Conservation (phyloP, 1,140 invertebrate species). For the Apis dorsata region DNA sequence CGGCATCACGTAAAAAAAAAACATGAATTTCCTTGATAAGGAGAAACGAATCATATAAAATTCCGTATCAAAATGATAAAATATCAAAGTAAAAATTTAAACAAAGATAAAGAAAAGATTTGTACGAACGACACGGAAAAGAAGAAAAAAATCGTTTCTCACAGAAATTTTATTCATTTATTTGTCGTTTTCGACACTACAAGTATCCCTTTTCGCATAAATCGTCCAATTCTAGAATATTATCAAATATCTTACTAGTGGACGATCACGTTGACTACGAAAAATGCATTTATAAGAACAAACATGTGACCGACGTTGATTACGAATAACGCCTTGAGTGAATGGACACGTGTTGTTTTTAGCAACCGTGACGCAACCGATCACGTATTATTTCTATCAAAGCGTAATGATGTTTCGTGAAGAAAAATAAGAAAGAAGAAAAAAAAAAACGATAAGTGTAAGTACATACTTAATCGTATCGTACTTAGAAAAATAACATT, state of each 20-base stretch:
- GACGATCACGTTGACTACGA: conserved; percentile 46
- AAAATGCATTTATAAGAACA: conserved; percentile 40
- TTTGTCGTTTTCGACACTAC: not conserved
- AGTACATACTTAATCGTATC: not conserved
- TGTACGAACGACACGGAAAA: not conserved
- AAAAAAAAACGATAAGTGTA: not conserved
- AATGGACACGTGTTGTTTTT: conserved; percentile 61
- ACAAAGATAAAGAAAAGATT: not conserved
- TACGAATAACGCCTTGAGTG: conserved; percentile 25
- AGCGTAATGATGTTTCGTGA: not conserved
- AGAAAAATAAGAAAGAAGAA: no score
- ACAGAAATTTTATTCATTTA: not conserved
- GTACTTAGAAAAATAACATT: no score
- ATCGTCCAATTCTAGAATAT: conserved; percentile 20
- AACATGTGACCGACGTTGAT: conserved; percentile 50
- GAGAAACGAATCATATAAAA: not conserved
- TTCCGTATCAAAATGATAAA: not conserved
- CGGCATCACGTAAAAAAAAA: not conserved
- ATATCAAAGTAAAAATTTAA: not conserved
- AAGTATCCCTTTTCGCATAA: conserved; percentile 6
- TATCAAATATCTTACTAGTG: not conserved
- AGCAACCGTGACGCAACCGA: conserved; percentile 47
- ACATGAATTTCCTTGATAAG: conserved; percentile 5
- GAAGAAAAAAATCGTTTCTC: not conserved
- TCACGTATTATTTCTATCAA: conserved; percentile 48